Base-by-base conservation (phyloP, 2,888 invertebrate genomes). In the Trichogramma dendrolimi region DNA sequence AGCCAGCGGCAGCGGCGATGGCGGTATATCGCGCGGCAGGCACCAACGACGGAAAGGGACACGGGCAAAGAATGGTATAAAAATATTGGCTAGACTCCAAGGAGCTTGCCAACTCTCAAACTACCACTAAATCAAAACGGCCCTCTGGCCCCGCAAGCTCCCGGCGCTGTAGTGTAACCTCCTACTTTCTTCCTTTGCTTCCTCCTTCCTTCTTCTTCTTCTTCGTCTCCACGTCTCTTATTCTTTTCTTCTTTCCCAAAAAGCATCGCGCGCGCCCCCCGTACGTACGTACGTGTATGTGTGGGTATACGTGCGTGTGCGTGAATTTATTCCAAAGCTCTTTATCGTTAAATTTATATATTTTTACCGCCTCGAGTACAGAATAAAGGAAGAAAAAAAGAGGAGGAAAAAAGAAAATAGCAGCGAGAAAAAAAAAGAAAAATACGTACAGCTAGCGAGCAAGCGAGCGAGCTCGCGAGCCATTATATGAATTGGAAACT, bases 61-160 rank as follows among this genome's bases (percentile, higher is more conserved):
- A 55, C 40, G 43, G 46, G 11, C 55, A 67, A 65, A 71, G 69
- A 74, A 74, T 73, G 72, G 73, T 71, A 71, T 72, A 72, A 75
- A 75, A 76, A 74, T 73, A 71, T 74, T 77, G 77, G 77, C 74
- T 64, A 53, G 61, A 68, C 67, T 75, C 77, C 77, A 77, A 76
- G 70, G 72, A 72, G 73, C 75, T 73, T 76, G 76, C 76, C 76
- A 77, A 77, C 73, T 75, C 70, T 73, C 73, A 71, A 75, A 77
- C 75, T 75, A 72, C 72, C 73, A 73, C 72, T 77, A 77, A 77
- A 75, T 77, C 75, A 76, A 77, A 77, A 76, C 74, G 73, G 70
- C 68, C 70, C 60, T 62, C 66, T 65, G 61, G 58, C 62, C 58
- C 61, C 67, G 63, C 64, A 61, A 61, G 64, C 66, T 48, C 65